Base-by-base conservation (phyloP, 2,888 invertebrate genomes). In the Zhengitettix transpicula region DNA sequence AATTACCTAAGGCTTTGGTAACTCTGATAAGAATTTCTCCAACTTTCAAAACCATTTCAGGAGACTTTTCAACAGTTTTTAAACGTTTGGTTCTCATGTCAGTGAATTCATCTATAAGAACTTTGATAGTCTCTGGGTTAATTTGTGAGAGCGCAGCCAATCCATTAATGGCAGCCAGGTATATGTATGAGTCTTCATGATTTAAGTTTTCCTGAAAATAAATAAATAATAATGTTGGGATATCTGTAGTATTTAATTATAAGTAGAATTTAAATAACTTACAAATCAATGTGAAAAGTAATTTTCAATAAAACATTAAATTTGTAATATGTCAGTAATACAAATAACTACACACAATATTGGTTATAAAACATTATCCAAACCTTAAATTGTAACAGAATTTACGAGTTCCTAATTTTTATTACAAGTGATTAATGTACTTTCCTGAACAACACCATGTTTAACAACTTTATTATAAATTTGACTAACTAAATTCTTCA, bases 181-280 rank as follows among this genome's bases (percentile, higher is more conserved):
- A 93, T 60, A 93, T 77, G 69, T 89, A 93, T 0, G 91, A 85
- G 69, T 93, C 93, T 12, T 81, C 74, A 67, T 91, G 80, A 69
- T 81, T 82, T 1, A 93, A 71, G 73, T 85, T 84, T 72, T 87
- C 83, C 82, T 85, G 66, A 60, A 74, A 77, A 68, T 15, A 52
- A 9, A 40, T 17, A 14, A 57, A 56, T 14, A 15, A 7, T n/a
- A n/a, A n/a, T n/a, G n/a, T n/a, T n/a, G n/a, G n/a, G 8, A 12
- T n/a, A 10, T 40, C n/a, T n/a, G n/a, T n/a, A n/a, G n/a, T n/a
- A n/a, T n/a, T n/a, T n/a, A n/a, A n/a, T n/a, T n/a, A n/a, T n/a
- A n/a, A n/a, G n/a, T n/a, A n/a, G n/a, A n/a, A n/a, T n/a, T n/a
- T n/a, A n/a, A n/a, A n/a, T n/a, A n/a, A n/a, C n/a, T n/a, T n/a